phyloP scores from a whole-genome alignment of 2,113 vertebrate species.

The Microcebus griseorufus region DNA sequence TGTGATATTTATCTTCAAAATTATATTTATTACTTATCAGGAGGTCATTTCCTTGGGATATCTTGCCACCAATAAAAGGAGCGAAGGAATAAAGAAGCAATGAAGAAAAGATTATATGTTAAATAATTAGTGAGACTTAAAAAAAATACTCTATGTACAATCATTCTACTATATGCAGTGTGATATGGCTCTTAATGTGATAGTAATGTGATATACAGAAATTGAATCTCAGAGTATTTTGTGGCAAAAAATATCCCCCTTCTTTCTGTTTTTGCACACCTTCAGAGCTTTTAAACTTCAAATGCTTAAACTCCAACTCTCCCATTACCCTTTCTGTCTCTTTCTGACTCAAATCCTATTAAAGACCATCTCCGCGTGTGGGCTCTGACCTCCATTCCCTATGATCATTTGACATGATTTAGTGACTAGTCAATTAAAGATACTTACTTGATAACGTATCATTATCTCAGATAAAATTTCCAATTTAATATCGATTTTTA shows the following conservation, averaged over 20 bases:
- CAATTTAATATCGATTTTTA: neutral
- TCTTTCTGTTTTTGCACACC: neutral
- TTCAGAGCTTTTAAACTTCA: neutral
- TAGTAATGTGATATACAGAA: neutral
- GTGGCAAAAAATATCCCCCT: neutral
- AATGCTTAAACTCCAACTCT: neutral
- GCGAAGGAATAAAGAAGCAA: neutral
- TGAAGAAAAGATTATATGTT: neutral
- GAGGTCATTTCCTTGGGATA: neutral
- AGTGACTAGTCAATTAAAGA: neutral
- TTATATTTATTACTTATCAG: neutral
- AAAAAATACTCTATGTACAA: neutral
- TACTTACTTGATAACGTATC: neutral
- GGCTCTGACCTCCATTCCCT: neutral
- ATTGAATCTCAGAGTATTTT: neutral
- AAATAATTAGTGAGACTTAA: neutral
- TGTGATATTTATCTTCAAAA: slow-evolving; percentile 15
- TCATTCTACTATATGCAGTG: neutral
- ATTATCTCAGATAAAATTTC: neutral
- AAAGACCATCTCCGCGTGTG: neutral
- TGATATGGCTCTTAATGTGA: neutral
- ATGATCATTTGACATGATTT: neutral
- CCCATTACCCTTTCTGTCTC: neutral
- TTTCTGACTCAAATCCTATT: neutral
- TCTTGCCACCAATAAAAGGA: neutral